Base-by-base conservation (phyloP, 2,888 invertebrate genomes). In the Charanyca ferruginea region DNA sequence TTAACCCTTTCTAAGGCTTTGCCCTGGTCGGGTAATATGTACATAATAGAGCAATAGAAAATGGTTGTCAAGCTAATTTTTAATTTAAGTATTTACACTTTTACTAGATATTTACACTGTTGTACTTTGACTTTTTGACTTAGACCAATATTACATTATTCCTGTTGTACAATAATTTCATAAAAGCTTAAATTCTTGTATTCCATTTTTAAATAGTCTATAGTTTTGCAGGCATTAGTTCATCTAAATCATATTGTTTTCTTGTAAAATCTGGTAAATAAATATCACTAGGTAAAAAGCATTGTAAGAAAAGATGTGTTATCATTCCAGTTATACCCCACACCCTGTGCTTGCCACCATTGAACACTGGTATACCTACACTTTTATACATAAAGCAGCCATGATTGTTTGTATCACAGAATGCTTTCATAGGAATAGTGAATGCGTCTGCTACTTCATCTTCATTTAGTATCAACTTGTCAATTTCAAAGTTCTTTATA, bases 291-390 rank as follows among this genome's bases (percentile, higher is more conserved):
- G 94, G 90, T 52, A 94, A 67, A 71, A 95, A 90, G 68, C 87
- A 85, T 58, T 89, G 83, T 20, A 95, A 80, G 83, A 97, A 97
- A 45, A 97, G 87, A 86, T 98, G 97, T 1, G 98, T 98, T 28
- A 98, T 96, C 45, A 97, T 93, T 0, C 97, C 98, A 0, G 98
- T 98, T 13, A 97, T 95, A 4, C 98, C 98, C 98, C 98, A 98
- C 67, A 98, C 96, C 83, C 96, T 96, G 79, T 96, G 87, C 69
- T 91, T 91, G 25, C 96, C 96, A 20, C 96, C 96, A 18, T 96
- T 95, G 53, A 94, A 91, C 83, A 96, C 96, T 0, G 96, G 96
- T 28, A 98, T 66, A 0, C 76, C 73, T 1, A 81, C 28, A 68
- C 90, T 91, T 53, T 94, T 91, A 88, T 96, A 98, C 81, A 96